Percentiles rank a stretch among this genome's conserved stretches.
Evolutionary conservation across 2,888 invertebrate genomes (phyloP).

Genomic region (Acanthopleura granulata): DNA sequence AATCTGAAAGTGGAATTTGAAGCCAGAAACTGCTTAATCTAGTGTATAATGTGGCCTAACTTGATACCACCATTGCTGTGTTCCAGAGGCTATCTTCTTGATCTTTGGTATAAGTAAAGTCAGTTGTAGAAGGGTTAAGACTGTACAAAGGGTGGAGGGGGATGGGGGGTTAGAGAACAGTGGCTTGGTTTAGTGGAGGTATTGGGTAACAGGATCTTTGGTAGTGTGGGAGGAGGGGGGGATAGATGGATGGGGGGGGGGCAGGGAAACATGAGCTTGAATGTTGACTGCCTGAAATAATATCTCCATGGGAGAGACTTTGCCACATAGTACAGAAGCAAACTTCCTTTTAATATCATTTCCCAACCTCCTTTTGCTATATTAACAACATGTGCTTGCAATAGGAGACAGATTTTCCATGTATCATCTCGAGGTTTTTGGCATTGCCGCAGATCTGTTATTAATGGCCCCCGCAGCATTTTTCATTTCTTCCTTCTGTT

Average conservation of each 20-base stretch:
- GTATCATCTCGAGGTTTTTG: neutral
- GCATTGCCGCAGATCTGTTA: neutral
- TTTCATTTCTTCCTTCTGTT: conserved; percentile 8
- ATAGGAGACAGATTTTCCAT: neutral
- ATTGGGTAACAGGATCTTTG: neutral
- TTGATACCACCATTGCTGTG: too few species aligned
- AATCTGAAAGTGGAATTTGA: too few species aligned
- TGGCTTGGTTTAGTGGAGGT: neutral
- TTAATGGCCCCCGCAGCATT: conserved; percentile 1
- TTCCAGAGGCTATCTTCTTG: too few species aligned
- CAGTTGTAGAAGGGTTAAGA: too few species aligned
- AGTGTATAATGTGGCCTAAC: too few species aligned
- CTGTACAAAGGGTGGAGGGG: too few species aligned
- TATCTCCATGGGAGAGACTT: conserved; percentile 13
- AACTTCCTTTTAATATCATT: conserved; percentile 15
- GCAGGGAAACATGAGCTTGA: neutral
- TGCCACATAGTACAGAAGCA: neutral
- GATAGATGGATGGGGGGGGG: neutral
- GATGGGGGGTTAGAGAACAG: conserved; percentile 1
- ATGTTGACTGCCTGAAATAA: conserved; percentile 13
- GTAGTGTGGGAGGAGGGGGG: too few species aligned
- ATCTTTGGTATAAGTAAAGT: too few species aligned
- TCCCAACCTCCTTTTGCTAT: neutral
- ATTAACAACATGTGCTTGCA: conserved; percentile 19
- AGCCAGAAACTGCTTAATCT: too few species aligned